These are phyloP conservation scores for Limnephilus auricula DNA, from an alignment of 2,888 invertebrate genomes.

Conservation along the genomic window DNA sequence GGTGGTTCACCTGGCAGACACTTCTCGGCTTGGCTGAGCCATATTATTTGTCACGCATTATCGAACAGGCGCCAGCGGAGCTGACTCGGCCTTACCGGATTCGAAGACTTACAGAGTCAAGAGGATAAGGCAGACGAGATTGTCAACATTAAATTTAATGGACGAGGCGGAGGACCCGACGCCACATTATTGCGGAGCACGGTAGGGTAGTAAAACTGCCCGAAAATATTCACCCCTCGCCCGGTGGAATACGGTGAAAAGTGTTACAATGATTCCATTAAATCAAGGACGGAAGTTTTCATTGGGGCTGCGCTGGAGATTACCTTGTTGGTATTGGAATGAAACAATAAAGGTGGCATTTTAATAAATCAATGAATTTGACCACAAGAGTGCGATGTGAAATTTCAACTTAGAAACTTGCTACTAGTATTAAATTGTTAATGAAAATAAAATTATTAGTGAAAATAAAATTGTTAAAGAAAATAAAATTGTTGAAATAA, in stretches of 20 bases:
- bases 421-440: no score
- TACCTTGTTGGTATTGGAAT: neutral
- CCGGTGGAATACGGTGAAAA: neutral
- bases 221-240: slow-evolving; percentile 35
- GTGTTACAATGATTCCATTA: slow-evolving; percentile 54
- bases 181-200: slow-evolving; percentile 48
- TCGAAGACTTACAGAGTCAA: slow-evolving; percentile 5
- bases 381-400: no score
- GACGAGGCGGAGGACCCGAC: slow-evolving; percentile 31
- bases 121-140: slow-evolving; percentile 40
- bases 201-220: slow-evolving; percentile 17
- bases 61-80: slow-evolving; percentile 27
- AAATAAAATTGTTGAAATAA: no score
- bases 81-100: neutral
- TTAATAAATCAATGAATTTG: no score
- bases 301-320: neutral
- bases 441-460: no score
- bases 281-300: neutral
- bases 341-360: no score
- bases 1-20: slow-evolving; percentile 24
- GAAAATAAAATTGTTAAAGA: no score
- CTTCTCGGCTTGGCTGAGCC: neutral
- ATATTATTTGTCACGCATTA: slow-evolving; percentile 39
- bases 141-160: slow-evolving; percentile 60
- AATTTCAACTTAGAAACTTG: no score